Conservation (phyloP, 2,888 invertebrate genomes). For the Saturnia japonica region DNA sequence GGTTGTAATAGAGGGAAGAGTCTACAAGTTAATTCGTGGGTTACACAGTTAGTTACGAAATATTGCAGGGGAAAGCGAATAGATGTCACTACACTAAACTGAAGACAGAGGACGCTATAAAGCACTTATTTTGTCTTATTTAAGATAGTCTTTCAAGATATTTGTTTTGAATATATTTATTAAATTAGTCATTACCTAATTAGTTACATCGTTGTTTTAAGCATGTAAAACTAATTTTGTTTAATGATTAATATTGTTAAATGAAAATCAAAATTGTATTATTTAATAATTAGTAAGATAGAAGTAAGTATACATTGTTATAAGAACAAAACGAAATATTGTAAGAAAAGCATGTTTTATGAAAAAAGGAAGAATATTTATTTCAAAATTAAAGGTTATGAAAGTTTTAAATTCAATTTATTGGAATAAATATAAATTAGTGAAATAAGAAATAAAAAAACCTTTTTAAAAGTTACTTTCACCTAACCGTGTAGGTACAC, state of each 20-base stretch:
- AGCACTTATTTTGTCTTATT: not conserved
- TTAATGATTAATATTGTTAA: not conserved
- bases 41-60: conserved; percentile 29
- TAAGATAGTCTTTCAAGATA: not conserved
- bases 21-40: conserved; percentile 41
- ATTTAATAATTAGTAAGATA: not conserved
- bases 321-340: no score
- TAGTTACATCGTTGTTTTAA: not conserved
- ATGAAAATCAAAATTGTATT: not conserved
- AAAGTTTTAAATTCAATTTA: no score
- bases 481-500: conserved; percentile 33
- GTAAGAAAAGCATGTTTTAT: no score
- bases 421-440: not conserved
- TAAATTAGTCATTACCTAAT: not conserved
- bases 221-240: not conserved
- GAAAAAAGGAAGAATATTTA: no score
- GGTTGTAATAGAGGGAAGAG: conserved; percentile 49
- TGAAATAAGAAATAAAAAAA: not conserved
- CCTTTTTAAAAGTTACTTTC: conserved; percentile 4
- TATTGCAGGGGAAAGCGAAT: conserved; percentile 31
- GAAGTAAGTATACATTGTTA: not conserved
- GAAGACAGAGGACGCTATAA: not conserved
- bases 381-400: no score
- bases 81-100: conserved; percentile 51
- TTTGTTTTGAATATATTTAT: not conserved